A percentile compares a stretch with the other conserved stretches of the same genome.
These are phyloP conservation scores for Asobara japonica DNA, from an alignment of 1,140 invertebrate genomes.

Conservation along the genomic window DNA sequence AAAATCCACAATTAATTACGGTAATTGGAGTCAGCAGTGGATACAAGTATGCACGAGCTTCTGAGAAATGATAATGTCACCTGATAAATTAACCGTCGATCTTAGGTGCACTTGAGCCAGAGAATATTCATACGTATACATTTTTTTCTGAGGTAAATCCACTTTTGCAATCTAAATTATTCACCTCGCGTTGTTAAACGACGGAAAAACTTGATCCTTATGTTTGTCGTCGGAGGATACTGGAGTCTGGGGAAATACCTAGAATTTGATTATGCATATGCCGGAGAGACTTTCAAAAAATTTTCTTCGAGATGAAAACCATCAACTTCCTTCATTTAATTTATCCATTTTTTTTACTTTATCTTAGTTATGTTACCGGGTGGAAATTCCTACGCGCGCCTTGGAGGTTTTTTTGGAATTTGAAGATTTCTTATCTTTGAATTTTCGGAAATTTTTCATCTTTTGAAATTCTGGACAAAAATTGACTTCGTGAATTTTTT, in stretches of 20 bases:
- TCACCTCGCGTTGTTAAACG: slow-evolving; percentile 10
- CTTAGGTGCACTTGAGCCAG: slow-evolving; percentile 38
- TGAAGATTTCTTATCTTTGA: too few species aligned
- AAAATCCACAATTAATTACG: slow-evolving; percentile 1
- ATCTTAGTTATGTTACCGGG: too few species aligned
- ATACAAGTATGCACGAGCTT: background rate
- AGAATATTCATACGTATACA: slow-evolving; percentile 47
- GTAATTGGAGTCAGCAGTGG: background rate
- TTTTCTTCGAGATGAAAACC: slow-evolving; percentile 3
- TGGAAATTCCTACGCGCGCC: too few species aligned
- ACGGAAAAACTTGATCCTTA: slow-evolving; percentile 21
- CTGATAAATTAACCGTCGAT: background rate
- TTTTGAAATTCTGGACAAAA: too few species aligned
- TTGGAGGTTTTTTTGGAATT: too few species aligned
- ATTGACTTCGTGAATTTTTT: too few species aligned
- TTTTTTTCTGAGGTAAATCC: background rate
- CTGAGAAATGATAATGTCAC: background rate
- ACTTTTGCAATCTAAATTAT: slow-evolving; percentile 26
- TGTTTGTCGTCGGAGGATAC: background rate
- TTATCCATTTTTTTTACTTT: too few species aligned
- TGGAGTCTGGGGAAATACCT: slow-evolving; percentile 5
- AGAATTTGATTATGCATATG: slow-evolving; percentile 8
- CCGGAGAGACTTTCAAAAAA: background rate
- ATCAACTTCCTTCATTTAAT: slow-evolving; percentile 15
- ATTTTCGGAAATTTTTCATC: too few species aligned